Evolutionary conservation across 2,888 invertebrate genomes (phyloP).

Genomic region (Hydropsyche betteni): DNA sequence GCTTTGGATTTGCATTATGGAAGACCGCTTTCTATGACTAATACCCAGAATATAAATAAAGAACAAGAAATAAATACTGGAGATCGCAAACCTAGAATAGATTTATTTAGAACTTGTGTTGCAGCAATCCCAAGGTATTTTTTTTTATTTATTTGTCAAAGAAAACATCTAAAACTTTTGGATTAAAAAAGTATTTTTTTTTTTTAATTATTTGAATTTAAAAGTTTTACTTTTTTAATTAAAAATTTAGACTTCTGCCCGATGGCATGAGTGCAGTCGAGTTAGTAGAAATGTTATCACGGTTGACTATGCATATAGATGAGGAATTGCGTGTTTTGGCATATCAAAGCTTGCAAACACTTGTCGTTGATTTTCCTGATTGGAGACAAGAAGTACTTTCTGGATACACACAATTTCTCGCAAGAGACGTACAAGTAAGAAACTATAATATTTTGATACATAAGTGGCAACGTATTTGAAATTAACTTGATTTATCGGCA

Average conservation of each 20-base stretch:
- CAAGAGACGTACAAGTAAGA: conserved; percentile 81
- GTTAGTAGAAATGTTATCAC: conserved; percentile 90
- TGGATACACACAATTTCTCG: conserved; percentile 94
- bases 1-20: conserved; percentile 96
- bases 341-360: conserved; percentile 93
- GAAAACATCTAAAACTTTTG: neutral
- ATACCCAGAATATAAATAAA: conserved; percentile 94
- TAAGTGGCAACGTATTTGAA: too few relatives aligned
- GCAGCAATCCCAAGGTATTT: conserved; percentile 87
- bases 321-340: conserved; percentile 94
- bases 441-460: neutral
- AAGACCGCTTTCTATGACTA: conserved; percentile 95
- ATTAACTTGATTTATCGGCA: too few relatives aligned
- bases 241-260: conserved; percentile 79
- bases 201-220: neutral
- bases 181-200: conserved; percentile 5
- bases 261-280: conserved; percentile 97
- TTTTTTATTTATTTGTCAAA: neutral
- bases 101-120: conserved; percentile 96
- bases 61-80: conserved; percentile 94
- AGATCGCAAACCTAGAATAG: conserved; percentile 97
- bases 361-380: conserved; percentile 95
- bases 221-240: conserved; percentile 20
- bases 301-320: conserved; percentile 97
- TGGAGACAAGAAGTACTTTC: conserved; percentile 97